These are phyloP conservation scores for Muscicapa comitata DNA, from an alignment of 2,797 vertebrate species.

Conservation along the genomic window DNA sequence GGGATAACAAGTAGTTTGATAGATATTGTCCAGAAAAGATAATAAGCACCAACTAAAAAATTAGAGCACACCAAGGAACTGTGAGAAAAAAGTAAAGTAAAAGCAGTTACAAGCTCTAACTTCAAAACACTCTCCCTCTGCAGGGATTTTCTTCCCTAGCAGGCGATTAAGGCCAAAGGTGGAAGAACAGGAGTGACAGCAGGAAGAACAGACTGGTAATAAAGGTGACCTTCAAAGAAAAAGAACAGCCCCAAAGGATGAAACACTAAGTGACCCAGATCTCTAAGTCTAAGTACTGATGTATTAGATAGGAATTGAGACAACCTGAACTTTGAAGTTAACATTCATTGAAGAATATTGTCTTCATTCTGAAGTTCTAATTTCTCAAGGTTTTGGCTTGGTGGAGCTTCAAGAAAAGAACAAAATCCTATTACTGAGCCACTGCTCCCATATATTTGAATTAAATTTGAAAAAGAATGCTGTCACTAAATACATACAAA, in stretches of 20 bases:
- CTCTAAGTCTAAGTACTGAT: background rate
- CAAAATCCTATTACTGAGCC: background rate
- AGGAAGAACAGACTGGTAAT: constrained; percentile 21
- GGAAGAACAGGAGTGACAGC: constrained; percentile 2
- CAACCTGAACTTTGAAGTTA: background rate
- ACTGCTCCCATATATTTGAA: background rate
- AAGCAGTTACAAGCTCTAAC: background rate
- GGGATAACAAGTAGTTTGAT: background rate
- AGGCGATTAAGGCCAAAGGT: constrained; percentile 30
- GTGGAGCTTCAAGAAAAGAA: background rate
- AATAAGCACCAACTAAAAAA: constrained; percentile 5
- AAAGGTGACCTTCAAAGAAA: constrained; percentile 28
- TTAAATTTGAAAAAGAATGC: background rate
- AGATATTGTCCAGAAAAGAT: background rate
- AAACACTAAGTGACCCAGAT: constrained; percentile 35
- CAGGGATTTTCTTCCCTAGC: constrained; percentile 26
- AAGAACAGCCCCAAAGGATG: constrained; percentile 22
- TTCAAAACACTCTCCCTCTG: constrained; percentile 38
- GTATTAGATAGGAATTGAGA: background rate
- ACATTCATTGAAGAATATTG: background rate
- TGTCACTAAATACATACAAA: background rate
- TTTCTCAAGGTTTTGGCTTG: background rate
- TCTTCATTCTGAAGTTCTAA: background rate
- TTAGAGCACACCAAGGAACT: background rate
- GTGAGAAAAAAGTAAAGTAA: background rate